Evolutionary conservation across 2,113 vertebrate species (phyloP).

Genomic region (Xyliphius kryptos): DNA sequence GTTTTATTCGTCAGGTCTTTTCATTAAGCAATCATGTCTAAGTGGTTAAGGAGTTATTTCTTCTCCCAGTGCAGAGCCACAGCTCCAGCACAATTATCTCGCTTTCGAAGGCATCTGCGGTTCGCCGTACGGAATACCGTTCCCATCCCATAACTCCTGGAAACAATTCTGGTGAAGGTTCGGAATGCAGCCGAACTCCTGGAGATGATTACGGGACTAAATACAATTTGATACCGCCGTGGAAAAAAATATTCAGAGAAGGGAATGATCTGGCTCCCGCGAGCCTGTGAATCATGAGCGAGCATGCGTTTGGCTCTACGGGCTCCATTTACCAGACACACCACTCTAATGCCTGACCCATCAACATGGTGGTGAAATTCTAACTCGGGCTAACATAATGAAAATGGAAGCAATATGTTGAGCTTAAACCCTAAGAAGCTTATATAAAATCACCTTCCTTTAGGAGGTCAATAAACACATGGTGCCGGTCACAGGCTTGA

Average conservation of each 20-base stretch:
- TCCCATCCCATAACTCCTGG: constrained; percentile 13
- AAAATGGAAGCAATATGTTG: constrained; percentile 30
- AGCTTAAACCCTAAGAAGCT: constrained; percentile 32
- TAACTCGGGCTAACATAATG: constrained; percentile 26
- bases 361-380: constrained; percentile 17
- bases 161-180: constrained; percentile 17
- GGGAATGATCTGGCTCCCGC: no score
- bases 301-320: neutral
- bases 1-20: constrained; percentile 54
- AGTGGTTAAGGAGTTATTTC: constrained; percentile 53
- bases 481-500: constrained; percentile 16
- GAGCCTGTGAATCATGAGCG: neutral
- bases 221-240: constrained; percentile 18
- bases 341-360: constrained; percentile 1
- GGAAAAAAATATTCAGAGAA: no score
- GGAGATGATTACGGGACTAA: constrained; percentile 31
- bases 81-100: constrained; percentile 14
- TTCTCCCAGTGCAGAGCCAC: constrained; percentile 17
- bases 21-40: constrained; percentile 60
- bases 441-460: constrained; percentile 18
- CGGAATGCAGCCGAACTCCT: constrained; percentile 6
- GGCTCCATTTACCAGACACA: constrained; percentile 3
- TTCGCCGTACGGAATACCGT: constrained; percentile 15
- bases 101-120: constrained; percentile 9
- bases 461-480: constrained; percentile 28